Conservation (phyloP, 2,113 vertebrate genomes). For the Dicerorhinus sumatrensis region DNA sequence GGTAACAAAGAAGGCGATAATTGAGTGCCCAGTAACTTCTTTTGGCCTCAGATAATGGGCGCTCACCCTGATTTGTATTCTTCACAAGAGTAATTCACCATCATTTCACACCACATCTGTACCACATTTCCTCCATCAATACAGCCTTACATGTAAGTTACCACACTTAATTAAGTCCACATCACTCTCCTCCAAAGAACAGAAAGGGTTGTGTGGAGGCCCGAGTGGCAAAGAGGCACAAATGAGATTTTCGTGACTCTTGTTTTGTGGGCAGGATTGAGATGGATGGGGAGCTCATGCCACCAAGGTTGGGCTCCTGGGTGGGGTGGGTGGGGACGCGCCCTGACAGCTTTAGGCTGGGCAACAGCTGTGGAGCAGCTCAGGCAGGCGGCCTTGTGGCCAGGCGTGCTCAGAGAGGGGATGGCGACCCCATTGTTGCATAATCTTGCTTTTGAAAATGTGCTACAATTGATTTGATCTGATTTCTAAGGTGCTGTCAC, state of each 20-base stretch:
- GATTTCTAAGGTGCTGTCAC: constrained; percentile 94
- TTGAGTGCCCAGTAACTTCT: constrained; percentile 94
- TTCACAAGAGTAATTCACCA: constrained; percentile 87
- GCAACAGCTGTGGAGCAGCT: constrained; percentile 92
- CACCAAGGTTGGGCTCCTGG: constrained; percentile 87
- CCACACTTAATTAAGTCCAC: constrained; percentile 96
- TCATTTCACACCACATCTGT: constrained; percentile 96
- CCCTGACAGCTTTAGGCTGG: constrained; percentile 90
- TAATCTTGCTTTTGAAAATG: constrained; percentile 97
- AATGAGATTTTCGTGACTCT: constrained; percentile 92
- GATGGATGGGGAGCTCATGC: constrained; percentile 91
- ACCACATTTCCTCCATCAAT: constrained; percentile 90
- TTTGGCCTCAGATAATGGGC: constrained; percentile 89
- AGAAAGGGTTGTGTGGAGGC: constrained; percentile 88
- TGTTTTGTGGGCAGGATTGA: constrained; percentile 89
- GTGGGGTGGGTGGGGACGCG: constrained; percentile 61
- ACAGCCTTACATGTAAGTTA: constrained; percentile 92
- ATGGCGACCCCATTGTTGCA: constrained; percentile 91
- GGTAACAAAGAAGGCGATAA: constrained; percentile 90
- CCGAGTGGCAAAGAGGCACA: constrained; percentile 85
- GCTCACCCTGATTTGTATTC: constrained; percentile 92
- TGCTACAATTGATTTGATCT: constrained; percentile 94
- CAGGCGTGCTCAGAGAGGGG: constrained; percentile 85
- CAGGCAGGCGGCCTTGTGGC: constrained; percentile 88
- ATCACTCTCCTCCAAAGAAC: constrained; percentile 91